These are phyloP conservation scores for Glareola pratincola DNA, from an alignment of 2,113 vertebrate species.

Conservation along the genomic window DNA sequence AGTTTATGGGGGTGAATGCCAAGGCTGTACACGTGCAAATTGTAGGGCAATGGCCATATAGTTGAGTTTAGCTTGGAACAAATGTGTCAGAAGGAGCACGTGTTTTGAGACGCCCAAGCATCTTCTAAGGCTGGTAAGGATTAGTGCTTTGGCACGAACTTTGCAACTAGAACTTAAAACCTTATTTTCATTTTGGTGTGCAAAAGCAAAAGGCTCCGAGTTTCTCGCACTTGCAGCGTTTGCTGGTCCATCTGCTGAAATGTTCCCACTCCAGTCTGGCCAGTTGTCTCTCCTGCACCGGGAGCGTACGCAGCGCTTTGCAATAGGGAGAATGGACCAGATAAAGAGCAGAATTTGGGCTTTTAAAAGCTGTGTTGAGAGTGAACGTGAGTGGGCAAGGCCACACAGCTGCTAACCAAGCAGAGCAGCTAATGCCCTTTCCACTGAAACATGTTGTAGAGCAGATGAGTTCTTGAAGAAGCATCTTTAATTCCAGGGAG, in stretches of 20 bases:
- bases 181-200: not conserved
- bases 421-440: not conserved
- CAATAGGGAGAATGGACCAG: not conserved
- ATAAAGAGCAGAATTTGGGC: not conserved
- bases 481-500: not conserved
- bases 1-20: not conserved
- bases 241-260: not conserved
- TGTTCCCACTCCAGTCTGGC: not conserved
- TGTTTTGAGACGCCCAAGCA: not conserved
- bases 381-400: not conserved
- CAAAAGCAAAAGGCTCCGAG: not conserved
- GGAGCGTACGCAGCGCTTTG: not conserved
- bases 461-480: not conserved
- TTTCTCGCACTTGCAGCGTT: not conserved
- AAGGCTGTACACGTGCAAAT: not conserved
- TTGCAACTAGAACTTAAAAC: not conserved
- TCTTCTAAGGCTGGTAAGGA: not conserved
- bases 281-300: not conserved
- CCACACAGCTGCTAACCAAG: not conserved
- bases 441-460: too few species aligned
- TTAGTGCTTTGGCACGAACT: not conserved
- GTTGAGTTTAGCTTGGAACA: not conserved
- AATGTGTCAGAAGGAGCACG: not conserved
- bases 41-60: not conserved
- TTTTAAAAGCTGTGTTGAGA: not conserved